These are phyloP conservation scores for Dendrocincla tyrannina DNA, from an alignment of 2,797 vertebrate species.

Conservation along the genomic window DNA sequence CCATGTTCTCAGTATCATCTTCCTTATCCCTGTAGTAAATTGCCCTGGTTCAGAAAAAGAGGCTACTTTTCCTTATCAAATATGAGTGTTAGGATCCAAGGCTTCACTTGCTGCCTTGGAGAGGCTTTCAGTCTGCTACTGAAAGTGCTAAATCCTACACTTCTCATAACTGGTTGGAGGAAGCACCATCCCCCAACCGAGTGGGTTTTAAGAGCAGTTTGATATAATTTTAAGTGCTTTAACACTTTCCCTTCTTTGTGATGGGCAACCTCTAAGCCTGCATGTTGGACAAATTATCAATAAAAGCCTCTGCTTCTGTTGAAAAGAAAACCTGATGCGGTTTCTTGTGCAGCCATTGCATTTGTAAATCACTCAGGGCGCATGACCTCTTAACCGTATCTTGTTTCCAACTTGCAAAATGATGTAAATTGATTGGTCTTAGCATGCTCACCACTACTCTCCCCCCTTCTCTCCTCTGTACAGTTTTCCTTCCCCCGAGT, in stretches of 20 bases:
- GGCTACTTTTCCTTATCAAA: conserved; percentile 30
- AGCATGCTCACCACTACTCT: conserved; percentile 74
- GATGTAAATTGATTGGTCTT: conserved; percentile 83
- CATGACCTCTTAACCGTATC: conserved; percentile 75
- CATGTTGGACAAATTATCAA: conserved; percentile 52
- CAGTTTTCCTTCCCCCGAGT: conserved; percentile 62
- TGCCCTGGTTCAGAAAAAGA: conserved; percentile 15
- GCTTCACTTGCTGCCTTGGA: conserved; percentile 32
- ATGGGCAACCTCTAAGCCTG: conserved; percentile 25
- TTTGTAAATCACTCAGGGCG: conserved; percentile 74
- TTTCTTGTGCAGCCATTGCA: conserved; percentile 43
- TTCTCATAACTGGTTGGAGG: conserved; percentile 15
- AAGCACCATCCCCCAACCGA: conserved; percentile 20
- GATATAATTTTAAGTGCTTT: conserved; percentile 50
- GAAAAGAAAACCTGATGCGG: conserved; percentile 10
- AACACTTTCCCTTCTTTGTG: not conserved
- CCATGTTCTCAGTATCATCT: not conserved
- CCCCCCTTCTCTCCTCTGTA: conserved; percentile 41
- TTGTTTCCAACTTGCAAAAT: conserved; percentile 81
- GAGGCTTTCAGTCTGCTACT: conserved; percentile 30
- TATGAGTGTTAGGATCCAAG: conserved; percentile 11
- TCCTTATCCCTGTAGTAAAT: conserved; percentile 56
- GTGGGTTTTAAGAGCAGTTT: conserved; percentile 42
- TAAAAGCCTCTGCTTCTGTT: conserved; percentile 8
- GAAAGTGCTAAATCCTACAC: conserved; percentile 53